Conservation (phyloP, 92 coral and sea anemone genomes). For the Bergia sp. region DNA sequence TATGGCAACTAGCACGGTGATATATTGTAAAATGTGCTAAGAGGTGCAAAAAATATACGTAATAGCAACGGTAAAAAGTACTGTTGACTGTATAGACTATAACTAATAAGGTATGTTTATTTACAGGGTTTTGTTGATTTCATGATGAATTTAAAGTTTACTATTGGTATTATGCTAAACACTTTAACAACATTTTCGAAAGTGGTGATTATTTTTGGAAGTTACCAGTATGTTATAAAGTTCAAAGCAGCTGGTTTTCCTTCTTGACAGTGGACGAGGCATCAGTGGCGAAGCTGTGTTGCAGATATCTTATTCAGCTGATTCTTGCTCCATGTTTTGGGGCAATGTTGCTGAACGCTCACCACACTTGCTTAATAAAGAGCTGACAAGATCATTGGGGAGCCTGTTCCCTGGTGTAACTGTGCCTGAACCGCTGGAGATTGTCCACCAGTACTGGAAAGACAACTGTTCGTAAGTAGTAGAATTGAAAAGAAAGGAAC, state of each 20-base stretch:
- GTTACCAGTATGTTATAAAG: no score
- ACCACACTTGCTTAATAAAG: not conserved
- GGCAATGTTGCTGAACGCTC: slow-evolving; percentile 13
- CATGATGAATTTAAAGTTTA: no score
- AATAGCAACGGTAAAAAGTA: no score
- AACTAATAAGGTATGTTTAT: no score
- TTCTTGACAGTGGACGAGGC: slow-evolving; percentile 27
- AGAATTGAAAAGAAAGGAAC: not conserved
- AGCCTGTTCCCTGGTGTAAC: slow-evolving; percentile 37
- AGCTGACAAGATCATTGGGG: slow-evolving; percentile 22
- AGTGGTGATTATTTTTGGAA: no score
- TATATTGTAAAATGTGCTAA: no score
- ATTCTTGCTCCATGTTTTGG: not conserved
- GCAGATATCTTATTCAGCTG: not conserved
- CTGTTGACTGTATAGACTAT: no score
- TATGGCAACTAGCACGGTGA: no score
- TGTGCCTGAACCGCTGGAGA: slow-evolving; percentile 36
- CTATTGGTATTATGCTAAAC: no score
- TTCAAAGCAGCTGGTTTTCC: not conserved
- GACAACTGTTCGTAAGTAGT: slow-evolving; percentile 22
- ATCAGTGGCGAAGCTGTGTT: not conserved
- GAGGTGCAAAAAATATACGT: no score
- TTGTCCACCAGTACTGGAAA: slow-evolving; percentile 44
- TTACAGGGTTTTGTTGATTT: no score
- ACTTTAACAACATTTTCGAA: no score